Percentiles rank a stretch among this genome's conserved stretches.
phyloP scores from a whole-genome alignment of 2,113 vertebrate genomes.

The Hirundichthys speculiger region DNA sequence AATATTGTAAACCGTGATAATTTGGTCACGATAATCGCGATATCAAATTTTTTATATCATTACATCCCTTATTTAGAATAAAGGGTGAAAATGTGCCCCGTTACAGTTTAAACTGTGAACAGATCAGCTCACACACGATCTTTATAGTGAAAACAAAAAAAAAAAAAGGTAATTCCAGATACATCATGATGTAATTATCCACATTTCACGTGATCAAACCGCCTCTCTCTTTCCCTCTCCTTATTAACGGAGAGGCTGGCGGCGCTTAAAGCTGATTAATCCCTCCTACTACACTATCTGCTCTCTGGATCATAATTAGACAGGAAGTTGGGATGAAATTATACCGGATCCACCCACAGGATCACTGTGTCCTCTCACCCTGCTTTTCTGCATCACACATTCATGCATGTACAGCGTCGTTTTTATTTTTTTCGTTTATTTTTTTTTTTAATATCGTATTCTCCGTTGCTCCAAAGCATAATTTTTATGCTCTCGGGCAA shows the following conservation, averaged over 20 bases:
- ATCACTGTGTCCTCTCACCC: constrained; percentile 16
- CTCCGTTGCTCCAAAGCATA: too few relatives aligned
- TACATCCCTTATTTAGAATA: too few relatives aligned
- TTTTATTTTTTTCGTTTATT: too few relatives aligned
- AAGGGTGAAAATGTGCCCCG: too few relatives aligned
- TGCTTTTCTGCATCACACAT: constrained; percentile 6
- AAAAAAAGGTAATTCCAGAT: constrained; percentile 11
- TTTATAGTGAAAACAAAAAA: background rate
- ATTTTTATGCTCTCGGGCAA: too few relatives aligned
- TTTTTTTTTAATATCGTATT: too few relatives aligned
- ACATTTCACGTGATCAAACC: constrained; percentile 13
- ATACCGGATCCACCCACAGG: constrained; percentile 50
- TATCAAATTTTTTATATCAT: too few relatives aligned
- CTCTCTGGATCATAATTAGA: constrained; percentile 68
- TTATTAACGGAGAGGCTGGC: constrained; percentile 47
- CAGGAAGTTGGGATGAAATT: constrained; percentile 48
- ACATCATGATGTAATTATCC: constrained; percentile 7
- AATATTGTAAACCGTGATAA: too few relatives aligned
- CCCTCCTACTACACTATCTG: constrained; percentile 60
- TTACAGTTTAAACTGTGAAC: too few relatives aligned
- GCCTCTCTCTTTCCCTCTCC: constrained; percentile 1
- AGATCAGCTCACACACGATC: too few relatives aligned
- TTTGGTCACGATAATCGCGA: too few relatives aligned
- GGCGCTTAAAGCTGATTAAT: constrained; percentile 58
- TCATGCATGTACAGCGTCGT: too few relatives aligned